phyloP scores from a whole-genome alignment of 2,113 vertebrate genomes.

The Eptatretus burgeri region DNA sequence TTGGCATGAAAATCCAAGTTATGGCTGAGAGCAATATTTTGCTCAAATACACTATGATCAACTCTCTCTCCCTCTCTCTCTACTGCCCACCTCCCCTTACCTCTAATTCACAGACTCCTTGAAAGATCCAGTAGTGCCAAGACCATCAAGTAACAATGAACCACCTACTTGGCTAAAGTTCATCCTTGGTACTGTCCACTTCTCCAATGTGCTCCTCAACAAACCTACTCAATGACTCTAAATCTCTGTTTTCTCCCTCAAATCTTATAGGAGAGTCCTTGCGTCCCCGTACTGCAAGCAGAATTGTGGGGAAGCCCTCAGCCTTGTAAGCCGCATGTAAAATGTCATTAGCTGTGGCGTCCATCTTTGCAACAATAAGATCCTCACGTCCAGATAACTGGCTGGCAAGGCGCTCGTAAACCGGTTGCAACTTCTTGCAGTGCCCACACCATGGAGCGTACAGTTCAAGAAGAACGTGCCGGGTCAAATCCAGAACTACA shows the following conservation, averaged over 20 bases:
- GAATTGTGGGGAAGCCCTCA: slow-evolving; percentile 81
- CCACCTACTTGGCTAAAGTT: slow-evolving; percentile 24
- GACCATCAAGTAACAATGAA: no score
- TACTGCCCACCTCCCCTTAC: no score
- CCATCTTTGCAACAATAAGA: slow-evolving; percentile 87
- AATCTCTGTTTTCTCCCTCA: slow-evolving; percentile 39
- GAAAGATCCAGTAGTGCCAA: no score
- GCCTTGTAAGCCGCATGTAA: slow-evolving; percentile 38
- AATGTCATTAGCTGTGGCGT: slow-evolving; percentile 54
- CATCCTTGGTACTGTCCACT: slow-evolving; percentile 33
- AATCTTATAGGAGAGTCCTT: slow-evolving; percentile 62
- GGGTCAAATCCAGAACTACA: slow-evolving; percentile 51
- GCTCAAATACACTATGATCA: no score
- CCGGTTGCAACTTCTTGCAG: slow-evolving; percentile 65
- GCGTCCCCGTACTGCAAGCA: slow-evolving; percentile 41
- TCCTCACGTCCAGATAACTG: slow-evolving; percentile 58
- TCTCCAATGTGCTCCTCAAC: slow-evolving; percentile 44
- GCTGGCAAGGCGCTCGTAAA: slow-evolving; percentile 47
- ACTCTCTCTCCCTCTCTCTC: no score
- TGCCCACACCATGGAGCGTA: slow-evolving; percentile 93
- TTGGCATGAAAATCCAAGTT: no score
- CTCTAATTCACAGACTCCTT: no score
- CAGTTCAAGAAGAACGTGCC: slow-evolving; percentile 74
- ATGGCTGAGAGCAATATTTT: no score
- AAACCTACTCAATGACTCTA: slow-evolving; percentile 56